Percentiles rank a stretch among this genome's conserved stretches.
Evolutionary conservation across 2,888 invertebrate genomes (phyloP).

Genomic region (Ceriagrion tenellum): DNA sequence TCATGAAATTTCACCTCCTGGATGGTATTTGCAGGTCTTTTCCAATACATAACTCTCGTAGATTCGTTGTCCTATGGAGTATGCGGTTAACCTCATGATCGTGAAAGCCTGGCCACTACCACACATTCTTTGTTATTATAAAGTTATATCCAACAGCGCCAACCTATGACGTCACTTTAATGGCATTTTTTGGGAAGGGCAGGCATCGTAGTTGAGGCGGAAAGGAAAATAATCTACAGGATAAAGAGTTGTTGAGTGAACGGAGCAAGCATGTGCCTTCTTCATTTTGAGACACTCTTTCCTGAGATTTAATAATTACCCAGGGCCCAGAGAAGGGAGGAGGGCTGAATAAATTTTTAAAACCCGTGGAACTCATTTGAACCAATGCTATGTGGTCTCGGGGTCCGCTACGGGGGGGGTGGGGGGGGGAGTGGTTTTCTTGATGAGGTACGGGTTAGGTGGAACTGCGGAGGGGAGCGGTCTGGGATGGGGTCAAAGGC

Average conservation of each 20-base stretch:
- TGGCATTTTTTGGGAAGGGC: neutral
- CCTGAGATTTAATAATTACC: constrained; percentile 49
- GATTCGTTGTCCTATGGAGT: too few relatives aligned
- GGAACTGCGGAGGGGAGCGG: too few relatives aligned
- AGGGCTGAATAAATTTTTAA: neutral
- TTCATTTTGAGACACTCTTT: neutral
- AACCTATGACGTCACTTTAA: neutral
- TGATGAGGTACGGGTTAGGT: neutral
- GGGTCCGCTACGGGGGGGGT: neutral
- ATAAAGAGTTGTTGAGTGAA: neutral
- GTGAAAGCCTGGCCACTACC: too few relatives aligned
- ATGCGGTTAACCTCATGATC: too few relatives aligned
- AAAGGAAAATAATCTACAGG: too few relatives aligned
- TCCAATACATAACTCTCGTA: too few relatives aligned
- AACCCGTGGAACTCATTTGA: constrained; percentile 46
- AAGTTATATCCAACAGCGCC: too few relatives aligned
- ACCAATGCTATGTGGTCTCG: neutral
- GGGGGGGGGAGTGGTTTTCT: neutral
- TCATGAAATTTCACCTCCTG: too few relatives aligned
- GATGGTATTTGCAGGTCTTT: too few relatives aligned
- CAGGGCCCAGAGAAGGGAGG: neutral
- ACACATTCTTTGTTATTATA: neutral
- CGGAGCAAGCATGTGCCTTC: neutral
- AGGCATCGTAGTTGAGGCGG: too few relatives aligned
- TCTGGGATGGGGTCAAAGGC: too few relatives aligned